Evolutionary conservation across 1,140 invertebrate species (phyloP).

Genomic region (Saccostrea cuccullata): DNA sequence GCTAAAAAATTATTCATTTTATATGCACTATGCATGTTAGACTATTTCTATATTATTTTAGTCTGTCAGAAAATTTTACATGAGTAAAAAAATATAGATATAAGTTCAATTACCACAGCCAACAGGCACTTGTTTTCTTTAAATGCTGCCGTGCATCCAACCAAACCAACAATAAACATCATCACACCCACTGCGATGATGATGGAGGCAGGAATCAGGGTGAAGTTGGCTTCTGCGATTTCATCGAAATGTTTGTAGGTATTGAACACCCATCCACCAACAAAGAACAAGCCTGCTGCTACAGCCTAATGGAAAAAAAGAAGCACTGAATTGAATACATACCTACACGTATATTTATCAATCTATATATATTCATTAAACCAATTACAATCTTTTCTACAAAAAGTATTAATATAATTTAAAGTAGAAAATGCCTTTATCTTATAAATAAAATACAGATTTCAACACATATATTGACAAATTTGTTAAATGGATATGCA

Average conservation of each 20-base stretch:
- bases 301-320: conserved; percentile 67
- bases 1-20: no score
- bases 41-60: no score
- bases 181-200: conserved; percentile 87
- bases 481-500: no score
- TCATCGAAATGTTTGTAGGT: conserved; percentile 74
- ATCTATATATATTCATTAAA: no score
- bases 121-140: conserved; percentile 92
- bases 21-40: no score
- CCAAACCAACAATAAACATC: conserved; percentile 90
- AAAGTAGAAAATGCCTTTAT: no score
- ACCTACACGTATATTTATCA: not conserved
- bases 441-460: no score
- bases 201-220: conserved; percentile 78
- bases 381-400: no score
- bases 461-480: no score
- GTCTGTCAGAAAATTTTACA: no score
- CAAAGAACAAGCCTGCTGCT: conserved; percentile 71
- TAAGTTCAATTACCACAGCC: conserved; percentile 83
- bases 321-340: not conserved
- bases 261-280: conserved; percentile 74
- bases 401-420: no score
- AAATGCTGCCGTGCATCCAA: conserved; percentile 93
- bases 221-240: conserved; percentile 69
- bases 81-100: no score